phyloP scores from a whole-genome alignment of 2,797 vertebrate genomes.

The Brachymystax lenok region DNA sequence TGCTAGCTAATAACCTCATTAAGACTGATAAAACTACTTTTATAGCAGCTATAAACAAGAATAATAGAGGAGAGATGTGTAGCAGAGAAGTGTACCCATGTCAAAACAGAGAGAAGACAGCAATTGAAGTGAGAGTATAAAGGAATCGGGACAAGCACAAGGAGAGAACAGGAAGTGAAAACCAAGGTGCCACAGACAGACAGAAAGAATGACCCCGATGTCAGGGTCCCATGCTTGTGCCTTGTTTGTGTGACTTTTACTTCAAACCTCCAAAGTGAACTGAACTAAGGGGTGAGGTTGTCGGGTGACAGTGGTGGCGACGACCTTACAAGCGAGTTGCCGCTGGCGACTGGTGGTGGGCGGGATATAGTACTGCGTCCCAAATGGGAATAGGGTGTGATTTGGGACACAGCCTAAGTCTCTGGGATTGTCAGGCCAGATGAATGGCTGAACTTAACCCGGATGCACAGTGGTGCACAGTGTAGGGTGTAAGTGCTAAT shows the following conservation, averaged over 20 bases:
- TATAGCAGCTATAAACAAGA: conserved; percentile 18
- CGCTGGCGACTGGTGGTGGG: conserved; percentile 86
- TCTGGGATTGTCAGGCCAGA: conserved; percentile 92
- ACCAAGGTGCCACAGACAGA: conserved; percentile 35
- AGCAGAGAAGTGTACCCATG: no score
- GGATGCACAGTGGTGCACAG: conserved; percentile 8
- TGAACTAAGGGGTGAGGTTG: conserved; percentile 37
- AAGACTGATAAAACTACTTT: conserved; percentile 47
- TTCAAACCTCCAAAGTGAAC: conserved; percentile 75
- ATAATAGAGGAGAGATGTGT: not conserved
- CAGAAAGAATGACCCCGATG: conserved; percentile 34
- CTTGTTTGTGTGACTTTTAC: conserved; percentile 81
- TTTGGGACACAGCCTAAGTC: conserved; percentile 58
- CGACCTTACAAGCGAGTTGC: conserved; percentile 70
- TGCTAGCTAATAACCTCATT: conserved; percentile 35
- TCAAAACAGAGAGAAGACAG: no score
- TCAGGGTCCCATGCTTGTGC: conserved; percentile 54
- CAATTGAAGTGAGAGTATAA: not conserved
- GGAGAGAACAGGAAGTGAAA: conserved; percentile 17
- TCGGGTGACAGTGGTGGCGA: conserved; percentile 70
- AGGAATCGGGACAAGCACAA: not conserved
- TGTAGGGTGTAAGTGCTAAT: conserved; percentile 87
- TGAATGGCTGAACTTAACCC: conserved; percentile 71
- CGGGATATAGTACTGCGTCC: conserved; percentile 34
- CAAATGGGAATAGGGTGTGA: not conserved